Percentiles rank a stretch among this genome's conserved stretches.
Evolutionary conservation across 2,888 invertebrate genomes (phyloP).

Genomic region (Eilema griseolum): DNA sequence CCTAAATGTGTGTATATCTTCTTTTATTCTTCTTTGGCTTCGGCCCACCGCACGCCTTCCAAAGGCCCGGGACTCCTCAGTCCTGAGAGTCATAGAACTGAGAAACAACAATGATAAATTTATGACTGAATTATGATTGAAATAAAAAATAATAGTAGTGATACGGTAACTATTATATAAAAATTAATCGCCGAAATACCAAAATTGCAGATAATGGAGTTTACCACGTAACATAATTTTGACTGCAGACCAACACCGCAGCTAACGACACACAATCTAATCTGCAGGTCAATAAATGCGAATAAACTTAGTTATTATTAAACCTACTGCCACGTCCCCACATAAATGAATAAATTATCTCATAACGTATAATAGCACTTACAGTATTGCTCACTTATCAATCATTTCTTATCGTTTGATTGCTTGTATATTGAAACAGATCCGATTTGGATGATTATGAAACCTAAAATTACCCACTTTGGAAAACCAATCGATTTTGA

Average conservation of each 20-base stretch:
- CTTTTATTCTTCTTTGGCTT: no score
- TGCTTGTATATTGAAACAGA: constrained; percentile 7
- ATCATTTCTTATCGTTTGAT: constrained; percentile 15
- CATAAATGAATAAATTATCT: constrained; percentile 19
- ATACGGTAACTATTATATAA: no score
- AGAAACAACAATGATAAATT: no score
- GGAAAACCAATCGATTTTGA: not conserved
- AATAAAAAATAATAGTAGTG: no score
- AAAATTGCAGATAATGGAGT: not conserved
- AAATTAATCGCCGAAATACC: not conserved
- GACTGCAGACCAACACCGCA: no score
- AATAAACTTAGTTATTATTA: not conserved
- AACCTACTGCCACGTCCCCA: not conserved
- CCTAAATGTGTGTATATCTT: no score
- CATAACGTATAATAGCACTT: constrained; percentile 36
- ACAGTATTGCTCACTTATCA: constrained; percentile 28
- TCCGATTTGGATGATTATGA: constrained; percentile 2
- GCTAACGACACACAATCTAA: not conserved
- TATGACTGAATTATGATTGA: no score
- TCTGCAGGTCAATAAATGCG: not conserved
- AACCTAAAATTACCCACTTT: not conserved
- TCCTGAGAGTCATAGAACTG: no score
- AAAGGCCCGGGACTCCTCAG: no score
- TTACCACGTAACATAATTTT: not conserved
- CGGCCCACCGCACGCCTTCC: no score